Base-by-base conservation (phyloP, 2,113 vertebrate genomes). In the Suncus etruscus region DNA sequence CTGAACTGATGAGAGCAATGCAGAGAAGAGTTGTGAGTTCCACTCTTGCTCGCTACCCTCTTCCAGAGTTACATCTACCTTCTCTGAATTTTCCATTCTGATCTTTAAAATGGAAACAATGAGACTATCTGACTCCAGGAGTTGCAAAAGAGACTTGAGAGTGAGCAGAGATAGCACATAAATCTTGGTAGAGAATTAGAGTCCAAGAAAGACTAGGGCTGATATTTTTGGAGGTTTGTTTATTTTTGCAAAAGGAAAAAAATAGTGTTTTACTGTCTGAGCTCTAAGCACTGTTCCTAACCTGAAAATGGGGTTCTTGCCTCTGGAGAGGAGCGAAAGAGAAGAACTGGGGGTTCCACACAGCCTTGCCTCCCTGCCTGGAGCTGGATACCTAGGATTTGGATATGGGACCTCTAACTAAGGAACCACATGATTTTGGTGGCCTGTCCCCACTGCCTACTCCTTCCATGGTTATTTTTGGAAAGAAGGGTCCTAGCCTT, bases 81-180 rank as follows among this genome's bases (percentile, higher is more conserved):
- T 79, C 87, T 39, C 79, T 81, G 70, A 66, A 18, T 11, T 73
- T 77, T 32, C 20, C 20, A 29, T 70, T 63, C 47, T 45, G 24
- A 68, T 29, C 51, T 86, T 80, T 92, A 83, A 76, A 85, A 86
- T 65, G 68, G 61, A 45, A 45, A n/a, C 31, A 66, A 16, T 20
- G 45, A n/a, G n/a, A 69, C 68, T 12, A 47, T 2, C 9, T 0
- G 9, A n/a, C 51, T 73, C 16, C 73, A 45, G 15, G 31, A 25
- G 4, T n/a, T 47, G 15, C 18, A 12, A 32, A 39, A 39, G 39
- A 39, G 39, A 5, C 39, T 5, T 25, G 58, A 87, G 22, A 29
- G 32, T 32, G 20, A 18, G n/a, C 22, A 61, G 18, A 48, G 50
- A n/a, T 51, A 1, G 15, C 1, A 15, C 8, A 9, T n/a, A 9